These are phyloP conservation scores for Riptortus pedestris DNA, from an alignment of 1,140 invertebrate species.

Conservation along the genomic window DNA sequence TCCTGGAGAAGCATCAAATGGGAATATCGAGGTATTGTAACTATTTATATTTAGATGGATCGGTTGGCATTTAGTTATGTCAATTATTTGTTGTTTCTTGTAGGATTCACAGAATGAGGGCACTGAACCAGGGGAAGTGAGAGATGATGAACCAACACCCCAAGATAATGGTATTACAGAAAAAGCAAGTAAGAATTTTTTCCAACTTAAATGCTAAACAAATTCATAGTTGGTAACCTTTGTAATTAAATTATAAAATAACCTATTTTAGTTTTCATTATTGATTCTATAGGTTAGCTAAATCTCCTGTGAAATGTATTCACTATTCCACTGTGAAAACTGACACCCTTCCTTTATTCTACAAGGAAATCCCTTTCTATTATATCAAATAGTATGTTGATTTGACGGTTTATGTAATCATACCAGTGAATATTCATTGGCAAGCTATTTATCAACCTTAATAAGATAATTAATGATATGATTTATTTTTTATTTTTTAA, in stretches of 20 bases:
- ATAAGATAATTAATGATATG: too few relatives aligned
- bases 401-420: too few relatives aligned
- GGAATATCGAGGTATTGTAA: neutral
- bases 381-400: neutral
- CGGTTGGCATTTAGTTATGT: neutral
- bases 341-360: too few relatives aligned
- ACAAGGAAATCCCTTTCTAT: too few relatives aligned
- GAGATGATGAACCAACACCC: slow-evolving; percentile 2
- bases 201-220: neutral
- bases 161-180: neutral
- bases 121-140: neutral
- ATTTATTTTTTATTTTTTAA: too few relatives aligned
- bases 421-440: too few relatives aligned
- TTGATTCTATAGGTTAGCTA: neutral
- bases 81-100: slow-evolving; percentile 35
- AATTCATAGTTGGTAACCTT: neutral
- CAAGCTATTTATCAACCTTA: too few relatives aligned
- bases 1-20: slow-evolving; percentile 38
- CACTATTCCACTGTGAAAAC: too few relatives aligned
- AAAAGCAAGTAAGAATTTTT: neutral
- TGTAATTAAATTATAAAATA: neutral
- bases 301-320: too few relatives aligned
- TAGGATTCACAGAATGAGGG: neutral
- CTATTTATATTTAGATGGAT: neutral
- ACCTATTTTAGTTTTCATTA: neutral